phyloP scores from a whole-genome alignment of 2,797 vertebrate species.

The Meda fulgida region DNA sequence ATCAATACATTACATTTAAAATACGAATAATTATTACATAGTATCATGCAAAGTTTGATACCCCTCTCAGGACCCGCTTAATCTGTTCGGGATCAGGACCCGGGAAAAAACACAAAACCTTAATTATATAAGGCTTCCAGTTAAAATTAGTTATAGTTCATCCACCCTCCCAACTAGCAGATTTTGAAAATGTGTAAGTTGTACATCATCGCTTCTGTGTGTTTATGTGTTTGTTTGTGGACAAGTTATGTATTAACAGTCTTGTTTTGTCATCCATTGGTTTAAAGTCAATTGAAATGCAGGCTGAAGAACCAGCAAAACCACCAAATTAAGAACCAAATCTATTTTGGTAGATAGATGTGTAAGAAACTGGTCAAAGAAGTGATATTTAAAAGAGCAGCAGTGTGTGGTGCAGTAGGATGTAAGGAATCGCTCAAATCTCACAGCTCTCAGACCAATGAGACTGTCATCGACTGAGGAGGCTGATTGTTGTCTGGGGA shows the following conservation, averaged over 20 bases:
- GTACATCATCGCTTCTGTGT: neutral
- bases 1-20: neutral
- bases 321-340: neutral
- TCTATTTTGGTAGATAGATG: neutral
- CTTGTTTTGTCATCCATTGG: neutral
- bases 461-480: slow-evolving; percentile 2
- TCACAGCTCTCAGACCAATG: neutral
- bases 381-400: neutral
- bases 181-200: neutral
- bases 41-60: neutral
- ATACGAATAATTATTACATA: neutral
- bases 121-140: neutral
- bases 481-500: slow-evolving; percentile 35
- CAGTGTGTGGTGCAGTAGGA: neutral
- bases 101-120: neutral
- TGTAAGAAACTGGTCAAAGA: neutral
- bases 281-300: neutral
- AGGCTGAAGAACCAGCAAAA: neutral
- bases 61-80: neutral
- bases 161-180: neutral
- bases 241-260: neutral
- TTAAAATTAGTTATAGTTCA: neutral
- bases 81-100: neutral
- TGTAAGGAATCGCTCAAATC: slow-evolving; percentile 6
- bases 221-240: neutral